phyloP scores from a whole-genome alignment of 2,797 vertebrate species.

The Urosaurus nigricauda region DNA sequence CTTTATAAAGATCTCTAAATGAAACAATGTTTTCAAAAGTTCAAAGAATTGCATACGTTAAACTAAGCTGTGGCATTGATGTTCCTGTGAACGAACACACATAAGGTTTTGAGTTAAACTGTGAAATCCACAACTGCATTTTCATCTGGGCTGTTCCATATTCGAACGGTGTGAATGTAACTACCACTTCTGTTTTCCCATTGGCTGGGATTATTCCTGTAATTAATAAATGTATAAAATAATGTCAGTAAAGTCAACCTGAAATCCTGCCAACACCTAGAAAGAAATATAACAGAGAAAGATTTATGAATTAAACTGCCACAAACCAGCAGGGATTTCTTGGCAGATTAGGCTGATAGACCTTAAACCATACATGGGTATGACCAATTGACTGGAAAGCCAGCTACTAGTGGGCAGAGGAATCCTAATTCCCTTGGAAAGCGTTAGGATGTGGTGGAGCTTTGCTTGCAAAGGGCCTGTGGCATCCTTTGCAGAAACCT shows the following conservation, averaged over 20 bases:
- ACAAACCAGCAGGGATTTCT: neutral
- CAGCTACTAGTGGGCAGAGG: neutral
- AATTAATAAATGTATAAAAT: slow-evolving; percentile 14
- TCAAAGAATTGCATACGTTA: slow-evolving; percentile 77
- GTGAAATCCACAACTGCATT: slow-evolving; percentile 85
- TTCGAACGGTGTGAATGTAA: slow-evolving; percentile 86
- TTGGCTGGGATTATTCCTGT: slow-evolving; percentile 91
- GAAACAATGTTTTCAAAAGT: neutral
- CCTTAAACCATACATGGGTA: neutral
- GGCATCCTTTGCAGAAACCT: neutral
- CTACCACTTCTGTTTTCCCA: slow-evolving; percentile 78
- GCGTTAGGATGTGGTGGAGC: neutral
- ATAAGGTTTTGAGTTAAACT: slow-evolving; percentile 89
- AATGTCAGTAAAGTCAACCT: neutral
- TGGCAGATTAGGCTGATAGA: neutral
- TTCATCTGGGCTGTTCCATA: slow-evolving; percentile 89
- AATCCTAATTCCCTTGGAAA: neutral
- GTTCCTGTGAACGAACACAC: slow-evolving; percentile 88
- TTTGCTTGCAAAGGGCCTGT: neutral
- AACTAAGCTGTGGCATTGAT: slow-evolving; percentile 78
- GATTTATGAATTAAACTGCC: neutral
- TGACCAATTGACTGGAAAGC: neutral
- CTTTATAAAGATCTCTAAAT: neutral
- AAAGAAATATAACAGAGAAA: neutral
- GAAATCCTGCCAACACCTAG: neutral